A percentile compares a stretch with the other conserved stretches of the same genome.
phyloP scores from a whole-genome alignment of 2,113 vertebrate genomes.

The Erpornis zantholeuca region DNA sequence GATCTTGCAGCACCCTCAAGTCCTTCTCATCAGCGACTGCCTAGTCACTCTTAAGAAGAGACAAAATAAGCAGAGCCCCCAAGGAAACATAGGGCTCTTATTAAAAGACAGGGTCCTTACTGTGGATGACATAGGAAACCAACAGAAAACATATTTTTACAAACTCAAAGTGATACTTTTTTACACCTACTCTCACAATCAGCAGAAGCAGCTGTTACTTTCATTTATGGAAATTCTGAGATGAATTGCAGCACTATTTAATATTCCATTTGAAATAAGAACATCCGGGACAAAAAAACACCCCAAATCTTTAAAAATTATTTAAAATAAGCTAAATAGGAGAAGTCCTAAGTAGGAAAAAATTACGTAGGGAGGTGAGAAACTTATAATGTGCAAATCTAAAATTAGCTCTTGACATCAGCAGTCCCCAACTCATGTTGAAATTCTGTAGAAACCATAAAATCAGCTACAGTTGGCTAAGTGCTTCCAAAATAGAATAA shows the following conservation, averaged over 20 bases:
- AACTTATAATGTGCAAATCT: neutral
- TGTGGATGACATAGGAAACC: neutral
- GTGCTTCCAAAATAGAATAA: slow-evolving; percentile 17
- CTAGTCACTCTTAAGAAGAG: neutral
- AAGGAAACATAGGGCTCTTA: neutral
- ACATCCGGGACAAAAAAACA: neutral
- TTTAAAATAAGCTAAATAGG: slow-evolving; percentile 13
- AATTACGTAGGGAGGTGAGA: neutral
- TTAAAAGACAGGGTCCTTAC: neutral
- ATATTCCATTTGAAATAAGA: slow-evolving; percentile 10
- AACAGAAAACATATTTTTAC: neutral
- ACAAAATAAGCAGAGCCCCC: neutral
- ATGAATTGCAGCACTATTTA: slow-evolving; percentile 3
- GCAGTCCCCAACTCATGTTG: neutral
- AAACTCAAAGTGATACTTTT: neutral
- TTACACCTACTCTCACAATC: neutral
- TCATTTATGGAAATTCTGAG: neutral
- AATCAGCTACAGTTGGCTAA: neutral
- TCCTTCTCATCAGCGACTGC: neutral
- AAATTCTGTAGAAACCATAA: neutral
- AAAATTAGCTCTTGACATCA: neutral
- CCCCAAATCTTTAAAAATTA: neutral
- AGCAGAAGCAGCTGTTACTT: slow-evolving; percentile 47
- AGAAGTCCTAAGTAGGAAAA: neutral
- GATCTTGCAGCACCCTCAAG: no score